Conservation (phyloP, 1,140 invertebrate species). For the Zaprionus davidi region DNA sequence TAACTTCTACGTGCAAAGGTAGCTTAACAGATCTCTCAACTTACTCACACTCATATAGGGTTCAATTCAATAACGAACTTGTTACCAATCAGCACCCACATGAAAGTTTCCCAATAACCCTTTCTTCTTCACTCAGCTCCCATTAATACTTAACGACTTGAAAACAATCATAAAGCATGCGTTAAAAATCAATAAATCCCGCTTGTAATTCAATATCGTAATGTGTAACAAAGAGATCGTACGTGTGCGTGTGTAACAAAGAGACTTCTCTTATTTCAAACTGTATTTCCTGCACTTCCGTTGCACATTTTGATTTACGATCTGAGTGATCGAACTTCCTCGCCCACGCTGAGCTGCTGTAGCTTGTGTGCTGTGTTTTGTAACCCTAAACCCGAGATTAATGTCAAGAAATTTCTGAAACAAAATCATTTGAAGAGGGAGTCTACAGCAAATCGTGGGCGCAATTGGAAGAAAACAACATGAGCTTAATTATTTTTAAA, state of each 20-base stretch:
- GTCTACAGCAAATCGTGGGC: not conserved
- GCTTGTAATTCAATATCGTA: not conserved
- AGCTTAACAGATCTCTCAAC: not conserved
- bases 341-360: not conserved
- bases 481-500: constrained; percentile 77
- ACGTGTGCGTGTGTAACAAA: not conserved
- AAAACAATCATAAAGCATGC: not conserved
- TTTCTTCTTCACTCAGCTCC: not conserved
- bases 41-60: not conserved
- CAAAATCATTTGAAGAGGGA: constrained; percentile 25
- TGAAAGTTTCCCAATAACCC: not conserved
- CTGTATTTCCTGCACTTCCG: constrained; percentile 1
- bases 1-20: rapidly evolving
- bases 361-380: not conserved
- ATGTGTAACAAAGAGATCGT: constrained; percentile 1
- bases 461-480: constrained; percentile 42
- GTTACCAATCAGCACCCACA: not conserved
- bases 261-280: not conserved
- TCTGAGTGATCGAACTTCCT: not conserved
- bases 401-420: constrained; percentile 22
- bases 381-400: constrained; percentile 5
- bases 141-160: not conserved
- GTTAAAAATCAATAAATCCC: constrained; percentile 5
- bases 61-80: not conserved
- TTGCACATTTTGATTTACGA: constrained; percentile 7